Percentiles rank a stretch among this genome's conserved stretches.
phyloP scores from a whole-genome alignment of 2,888 invertebrate genomes.

The Poecilus cupreus region DNA sequence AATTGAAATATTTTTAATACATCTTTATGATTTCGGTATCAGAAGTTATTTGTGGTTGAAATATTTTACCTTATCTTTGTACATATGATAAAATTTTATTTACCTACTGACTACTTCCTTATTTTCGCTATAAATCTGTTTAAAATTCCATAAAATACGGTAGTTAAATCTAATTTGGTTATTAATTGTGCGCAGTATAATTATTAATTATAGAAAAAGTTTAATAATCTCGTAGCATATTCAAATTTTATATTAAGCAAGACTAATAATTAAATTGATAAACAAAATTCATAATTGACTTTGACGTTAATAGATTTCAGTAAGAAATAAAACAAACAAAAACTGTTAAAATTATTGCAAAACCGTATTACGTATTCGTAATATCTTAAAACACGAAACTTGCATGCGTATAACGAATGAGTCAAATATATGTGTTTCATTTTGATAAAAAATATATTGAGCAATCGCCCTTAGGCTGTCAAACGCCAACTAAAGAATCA shows the following conservation, averaged over 20 bases:
- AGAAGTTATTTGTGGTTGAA: too few species aligned
- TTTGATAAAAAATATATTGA: slow-evolving; percentile 31
- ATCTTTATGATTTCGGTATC: too few species aligned
- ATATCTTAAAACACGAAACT: background rate
- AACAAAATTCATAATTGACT: slow-evolving; percentile 37
- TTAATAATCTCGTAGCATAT: slow-evolving; percentile 22
- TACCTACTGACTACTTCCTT: background rate
- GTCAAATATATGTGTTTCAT: slow-evolving; percentile 24
- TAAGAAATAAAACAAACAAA: slow-evolving; percentile 1
- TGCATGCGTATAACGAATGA: background rate
- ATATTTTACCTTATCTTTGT: too few species aligned
- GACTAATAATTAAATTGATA: slow-evolving; percentile 38
- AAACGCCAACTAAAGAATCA: slow-evolving; percentile 16
- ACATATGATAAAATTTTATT: too few species aligned
- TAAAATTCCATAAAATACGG: slow-evolving; percentile 20
- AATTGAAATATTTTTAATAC: too few species aligned
- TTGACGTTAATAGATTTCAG: slow-evolving; percentile 41
- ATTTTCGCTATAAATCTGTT: background rate
- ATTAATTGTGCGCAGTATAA: background rate
- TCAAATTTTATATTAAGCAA: slow-evolving; percentile 24
- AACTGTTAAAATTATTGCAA: slow-evolving; percentile 6
- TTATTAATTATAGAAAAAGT: slow-evolving; percentile 29
- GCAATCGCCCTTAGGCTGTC: background rate
- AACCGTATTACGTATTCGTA: slow-evolving; percentile 4
- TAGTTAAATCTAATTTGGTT: background rate